Percentiles rank a stretch among this genome's conserved stretches.
phyloP scores from a whole-genome alignment of 2,113 vertebrate species.

The Saimiri boliviensis region DNA sequence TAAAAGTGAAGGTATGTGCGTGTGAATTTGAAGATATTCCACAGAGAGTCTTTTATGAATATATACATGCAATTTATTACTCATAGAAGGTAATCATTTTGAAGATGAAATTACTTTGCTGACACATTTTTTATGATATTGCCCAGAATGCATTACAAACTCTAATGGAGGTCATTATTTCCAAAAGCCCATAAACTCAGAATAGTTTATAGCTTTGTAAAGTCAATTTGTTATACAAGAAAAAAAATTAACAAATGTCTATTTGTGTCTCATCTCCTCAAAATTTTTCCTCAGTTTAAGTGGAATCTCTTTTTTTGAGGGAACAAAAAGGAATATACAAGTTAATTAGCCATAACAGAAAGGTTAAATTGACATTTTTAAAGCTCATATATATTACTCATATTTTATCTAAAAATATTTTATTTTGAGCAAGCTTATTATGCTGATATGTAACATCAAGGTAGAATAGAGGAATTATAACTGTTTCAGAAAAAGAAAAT shows the following conservation, averaged over 20 bases:
- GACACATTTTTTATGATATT: background rate
- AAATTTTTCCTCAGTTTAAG: background rate
- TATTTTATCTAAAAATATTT: background rate
- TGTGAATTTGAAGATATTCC: slow-evolving; percentile 24
- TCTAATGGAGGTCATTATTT: slow-evolving; percentile 54
- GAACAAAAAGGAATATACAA: background rate
- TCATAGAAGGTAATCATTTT: slow-evolving; percentile 23
- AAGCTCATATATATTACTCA: background rate
- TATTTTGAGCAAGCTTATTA: background rate
- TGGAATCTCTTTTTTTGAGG: background rate
- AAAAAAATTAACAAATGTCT: slow-evolving; percentile 3
- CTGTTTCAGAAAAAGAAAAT: background rate
- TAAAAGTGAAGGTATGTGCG: background rate
- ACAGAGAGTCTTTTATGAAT: slow-evolving; percentile 26
- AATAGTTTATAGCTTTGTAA: slow-evolving; percentile 22
- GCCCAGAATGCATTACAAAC: background rate
- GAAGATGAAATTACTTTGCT: slow-evolving; percentile 11
- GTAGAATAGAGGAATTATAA: background rate
- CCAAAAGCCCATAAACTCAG: slow-evolving; percentile 46
- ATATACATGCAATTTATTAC: background rate
- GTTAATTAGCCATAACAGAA: background rate
- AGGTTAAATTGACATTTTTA: background rate
- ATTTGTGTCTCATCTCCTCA: background rate
- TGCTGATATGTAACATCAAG: background rate
- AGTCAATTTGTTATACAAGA: slow-evolving; percentile 29